Percentiles rank a stretch among this genome's conserved stretches.
Conservation (phyloP, 2,113 vertebrate species). For the Eulacestoma nigropectus region DNA sequence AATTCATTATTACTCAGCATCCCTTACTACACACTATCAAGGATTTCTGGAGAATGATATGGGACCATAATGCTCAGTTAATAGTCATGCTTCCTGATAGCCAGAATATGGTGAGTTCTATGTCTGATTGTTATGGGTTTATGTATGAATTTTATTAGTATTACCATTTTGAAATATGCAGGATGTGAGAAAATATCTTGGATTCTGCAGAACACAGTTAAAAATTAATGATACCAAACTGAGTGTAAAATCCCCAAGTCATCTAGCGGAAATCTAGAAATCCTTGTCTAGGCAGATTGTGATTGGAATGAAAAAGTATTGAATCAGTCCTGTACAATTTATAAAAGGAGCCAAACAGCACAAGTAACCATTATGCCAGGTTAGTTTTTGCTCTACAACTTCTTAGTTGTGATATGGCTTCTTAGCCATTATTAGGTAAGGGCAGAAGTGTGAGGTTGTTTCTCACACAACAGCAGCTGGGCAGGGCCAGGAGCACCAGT, state of each 20-base stretch:
- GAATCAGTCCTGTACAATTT: neutral
- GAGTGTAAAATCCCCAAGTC: neutral
- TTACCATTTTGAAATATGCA: neutral
- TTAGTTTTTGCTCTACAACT: neutral
- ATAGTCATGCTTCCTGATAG: constrained; percentile 87
- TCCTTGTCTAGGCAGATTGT: neutral
- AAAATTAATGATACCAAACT: neutral
- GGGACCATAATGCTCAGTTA: constrained; percentile 90
- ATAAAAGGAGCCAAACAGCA: neutral
- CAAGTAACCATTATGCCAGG: neutral
- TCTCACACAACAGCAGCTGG: rapidly evolving
- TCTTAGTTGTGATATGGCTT: neutral
- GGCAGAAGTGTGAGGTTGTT: neutral
- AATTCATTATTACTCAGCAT: constrained; percentile 94
- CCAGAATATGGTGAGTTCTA: constrained; percentile 80
- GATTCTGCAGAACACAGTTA: neutral
- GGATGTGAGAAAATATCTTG: neutral
- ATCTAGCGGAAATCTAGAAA: neutral
- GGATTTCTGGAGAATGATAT: constrained; percentile 98
- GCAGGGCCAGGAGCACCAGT: neutral
- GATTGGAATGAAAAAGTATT: neutral
- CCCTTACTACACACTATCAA: constrained; percentile 87
- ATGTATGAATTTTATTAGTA: neutral
- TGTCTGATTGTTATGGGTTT: neutral
- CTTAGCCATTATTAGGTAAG: neutral